Evolutionary conservation across 2,888 invertebrate species (phyloP).

Genomic region (Smittia aterrima): DNA sequence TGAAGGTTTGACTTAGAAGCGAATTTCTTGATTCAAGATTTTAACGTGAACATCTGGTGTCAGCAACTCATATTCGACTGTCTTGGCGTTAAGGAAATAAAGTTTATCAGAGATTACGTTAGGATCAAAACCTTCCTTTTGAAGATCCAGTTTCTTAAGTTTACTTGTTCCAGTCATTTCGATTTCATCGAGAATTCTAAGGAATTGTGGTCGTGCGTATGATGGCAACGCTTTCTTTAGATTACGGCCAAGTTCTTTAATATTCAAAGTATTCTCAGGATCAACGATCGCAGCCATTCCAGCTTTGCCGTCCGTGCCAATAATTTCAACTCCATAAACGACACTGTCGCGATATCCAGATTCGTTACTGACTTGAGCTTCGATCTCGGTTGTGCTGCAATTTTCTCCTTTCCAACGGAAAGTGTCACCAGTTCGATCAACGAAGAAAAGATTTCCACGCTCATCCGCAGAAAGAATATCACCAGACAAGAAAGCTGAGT

Average conservation of each 20-base stretch:
- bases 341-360: conserved; percentile 73
- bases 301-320: conserved; percentile 78
- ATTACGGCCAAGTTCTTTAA: conserved; percentile 61
- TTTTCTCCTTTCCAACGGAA: conserved; percentile 93
- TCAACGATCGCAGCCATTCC: conserved; percentile 92
- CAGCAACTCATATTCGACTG: conserved; percentile 69
- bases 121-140: conserved; percentile 79
- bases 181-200: conserved; percentile 73
- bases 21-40: conserved; percentile 71
- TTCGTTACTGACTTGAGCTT: conserved; percentile 79
- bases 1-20: conserved; percentile 58
- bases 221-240: conserved; percentile 71
- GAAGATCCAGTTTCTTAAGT: conserved; percentile 82
- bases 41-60: conserved; percentile 71
- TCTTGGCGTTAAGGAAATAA: conserved; percentile 69
- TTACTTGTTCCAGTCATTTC: conserved; percentile 90
- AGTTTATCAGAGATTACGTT: conserved; percentile 69
- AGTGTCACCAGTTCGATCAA: conserved; percentile 84
- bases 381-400: conserved; percentile 93
- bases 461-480: conserved; percentile 90
- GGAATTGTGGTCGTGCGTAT: conserved; percentile 87
- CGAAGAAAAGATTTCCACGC: conserved; percentile 90
- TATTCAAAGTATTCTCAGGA: conserved; percentile 60
- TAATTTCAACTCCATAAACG: conserved; percentile 88
- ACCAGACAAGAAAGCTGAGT: conserved; percentile 85